Base-by-base conservation (phyloP, 2,113 vertebrate genomes). In the Halichoerus grypus region DNA sequence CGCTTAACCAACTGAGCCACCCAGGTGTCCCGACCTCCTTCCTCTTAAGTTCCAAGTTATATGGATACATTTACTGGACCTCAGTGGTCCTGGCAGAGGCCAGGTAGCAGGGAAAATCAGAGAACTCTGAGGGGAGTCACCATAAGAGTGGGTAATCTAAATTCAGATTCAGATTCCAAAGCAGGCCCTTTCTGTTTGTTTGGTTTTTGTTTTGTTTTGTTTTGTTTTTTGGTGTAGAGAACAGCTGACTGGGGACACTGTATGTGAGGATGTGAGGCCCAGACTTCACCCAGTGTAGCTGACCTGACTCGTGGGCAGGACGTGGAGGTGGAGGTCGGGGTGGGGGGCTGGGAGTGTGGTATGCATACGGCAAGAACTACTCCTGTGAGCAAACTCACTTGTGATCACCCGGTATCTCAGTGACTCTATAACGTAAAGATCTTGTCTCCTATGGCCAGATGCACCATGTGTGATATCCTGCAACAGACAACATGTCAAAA, bases 161-260 rank as follows among this genome's bases (percentile, higher is more conserved):
- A 61, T 33, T 71, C 57, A 93, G 80, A 91, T 16, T 82, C 59
- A 31, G 76, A 61, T 12, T 72, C 24, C 76, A 83, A 83, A 51
- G 15, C 36, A 87, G 46, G 16, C 21, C 21, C 4, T 55, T 55
- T 55, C 16, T 55, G 15, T 55, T 55, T 51, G 51, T 51, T 69
- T 46, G 46, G 7, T 46, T 46, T 46, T 46, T 26, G 39, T 72
- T 10, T 69, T 9, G 4, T 84, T 49, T 63, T 71, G 8, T 72
- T 49, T 7, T 71, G 46, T 14, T 7, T 88, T 49, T 59, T 24
- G 1, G 12, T 74, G 13, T 11, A 72, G 51, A 80, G 4, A 11
- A 84, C 19, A 88, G 31, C 13, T 67, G 36, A 19, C 67, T 63
- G 59, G 55, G n/a, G 49, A 77, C 31, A 77, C 39, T 55, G 24